These are phyloP conservation scores for Macroglossus sobrinus DNA, from an alignment of 2,113 vertebrate species.

Conservation along the genomic window DNA sequence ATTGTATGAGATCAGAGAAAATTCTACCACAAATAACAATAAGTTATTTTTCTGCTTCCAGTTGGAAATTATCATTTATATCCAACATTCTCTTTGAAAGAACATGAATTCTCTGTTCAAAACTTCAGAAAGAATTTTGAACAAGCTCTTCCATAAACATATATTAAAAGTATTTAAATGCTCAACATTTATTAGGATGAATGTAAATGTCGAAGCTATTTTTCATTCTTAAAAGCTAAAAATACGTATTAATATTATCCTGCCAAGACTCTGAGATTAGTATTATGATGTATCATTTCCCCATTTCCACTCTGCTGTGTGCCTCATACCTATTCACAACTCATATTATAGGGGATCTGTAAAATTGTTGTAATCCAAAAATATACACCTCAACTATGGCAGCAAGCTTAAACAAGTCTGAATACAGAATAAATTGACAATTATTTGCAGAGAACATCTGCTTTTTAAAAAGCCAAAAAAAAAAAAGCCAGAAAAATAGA, in stretches of 20 bases:
- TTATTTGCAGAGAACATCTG: background rate
- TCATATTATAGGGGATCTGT: background rate
- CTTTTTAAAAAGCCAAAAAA: background rate
- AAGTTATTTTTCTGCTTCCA: conserved; percentile 22
- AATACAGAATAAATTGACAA: conserved; percentile 36
- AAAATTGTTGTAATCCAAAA: conserved; percentile 63
- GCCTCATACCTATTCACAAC: conserved; percentile 25
- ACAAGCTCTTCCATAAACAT: background rate
- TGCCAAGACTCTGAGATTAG: conserved; percentile 41
- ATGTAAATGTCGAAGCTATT: conserved; percentile 33
- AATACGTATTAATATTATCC: conserved; percentile 7
- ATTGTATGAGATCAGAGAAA: background rate
- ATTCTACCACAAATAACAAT: background rate
- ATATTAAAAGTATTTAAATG: conserved; percentile 32
- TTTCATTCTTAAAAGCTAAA: conserved; percentile 61
- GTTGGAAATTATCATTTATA: conserved; percentile 23
- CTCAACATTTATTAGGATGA: conserved; percentile 38
- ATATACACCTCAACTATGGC: conserved; percentile 26
- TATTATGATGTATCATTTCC: background rate
- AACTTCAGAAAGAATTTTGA: conserved; percentile 40
- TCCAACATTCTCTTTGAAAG: conserved; percentile 21
- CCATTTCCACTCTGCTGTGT: background rate
- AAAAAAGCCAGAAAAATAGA: background rate
- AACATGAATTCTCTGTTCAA: conserved; percentile 9
- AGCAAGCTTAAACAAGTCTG: conserved; percentile 10